A percentile compares a stretch with the other conserved stretches of the same genome.
Evolutionary conservation across 1,140 invertebrate species (phyloP).

Genomic region (Brachionus calyciflorus): DNA sequence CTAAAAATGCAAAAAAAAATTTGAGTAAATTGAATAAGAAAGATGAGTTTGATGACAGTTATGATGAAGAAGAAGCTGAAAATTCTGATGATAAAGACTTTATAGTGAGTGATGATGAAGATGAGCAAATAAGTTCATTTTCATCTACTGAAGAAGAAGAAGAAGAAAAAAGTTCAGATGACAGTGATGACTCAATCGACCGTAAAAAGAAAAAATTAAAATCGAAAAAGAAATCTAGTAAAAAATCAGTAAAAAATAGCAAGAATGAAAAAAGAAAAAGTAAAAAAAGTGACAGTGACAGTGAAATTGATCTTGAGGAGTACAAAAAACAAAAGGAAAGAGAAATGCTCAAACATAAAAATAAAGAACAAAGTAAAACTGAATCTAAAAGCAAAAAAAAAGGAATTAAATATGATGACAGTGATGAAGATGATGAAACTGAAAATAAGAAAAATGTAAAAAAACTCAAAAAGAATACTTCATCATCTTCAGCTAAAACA

Average conservation of each 20-base stretch:
- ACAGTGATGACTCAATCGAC: not conserved
- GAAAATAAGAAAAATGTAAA: not conserved
- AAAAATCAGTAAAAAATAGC: not conserved
- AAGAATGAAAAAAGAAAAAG: constrained; percentile 26
- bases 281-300: not conserved
- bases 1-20: constrained; percentile 40
- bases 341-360: not conserved
- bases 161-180: not conserved
- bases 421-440: too few relatives aligned
- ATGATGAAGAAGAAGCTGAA: constrained; percentile 44
- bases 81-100: constrained; percentile 45
- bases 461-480: constrained; percentile 23
- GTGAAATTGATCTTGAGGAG: constrained; percentile 24
- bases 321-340: constrained; percentile 35
- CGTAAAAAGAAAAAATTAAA: constrained; percentile 10
- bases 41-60: constrained; percentile 15
- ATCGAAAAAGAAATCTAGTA: not conserved
- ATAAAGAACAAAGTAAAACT: not conserved
- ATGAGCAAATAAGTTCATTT: not conserved
- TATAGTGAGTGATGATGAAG: constrained; percentile 19
- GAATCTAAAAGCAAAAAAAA: not conserved
- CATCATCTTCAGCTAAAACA: constrained; percentile 3
- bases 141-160: not conserved
- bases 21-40: not conserved
- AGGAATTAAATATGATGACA: not conserved